These are phyloP conservation scores for Phalacrocorax aristotelis DNA, from an alignment of 2,113 vertebrate species.

Conservation along the genomic window DNA sequence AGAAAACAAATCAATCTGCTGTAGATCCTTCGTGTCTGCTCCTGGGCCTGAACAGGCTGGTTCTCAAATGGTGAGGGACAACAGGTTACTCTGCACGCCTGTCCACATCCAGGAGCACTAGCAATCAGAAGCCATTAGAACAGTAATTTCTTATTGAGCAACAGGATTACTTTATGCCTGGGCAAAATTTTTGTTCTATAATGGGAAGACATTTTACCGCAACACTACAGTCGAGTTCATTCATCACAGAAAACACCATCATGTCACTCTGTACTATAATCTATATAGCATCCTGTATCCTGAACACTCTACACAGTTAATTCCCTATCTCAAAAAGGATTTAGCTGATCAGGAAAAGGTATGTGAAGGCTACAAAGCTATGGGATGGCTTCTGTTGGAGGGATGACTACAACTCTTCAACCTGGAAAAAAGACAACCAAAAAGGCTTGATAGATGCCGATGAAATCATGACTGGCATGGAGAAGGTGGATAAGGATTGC, in stretches of 20 bases:
- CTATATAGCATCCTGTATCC: background rate
- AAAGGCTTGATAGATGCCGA: background rate
- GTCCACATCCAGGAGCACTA: slow-evolving; percentile 37
- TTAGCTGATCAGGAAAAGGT: background rate
- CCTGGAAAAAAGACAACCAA: background rate
- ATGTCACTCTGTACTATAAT: background rate
- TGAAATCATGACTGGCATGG: background rate
- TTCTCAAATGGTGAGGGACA: background rate
- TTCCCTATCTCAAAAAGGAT: background rate
- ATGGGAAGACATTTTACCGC: background rate
- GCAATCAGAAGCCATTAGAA: slow-evolving; percentile 17
- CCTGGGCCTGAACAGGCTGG: background rate
- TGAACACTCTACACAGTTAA: background rate
- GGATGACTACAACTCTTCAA: background rate
- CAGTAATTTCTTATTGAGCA: background rate
- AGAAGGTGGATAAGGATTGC: background rate
- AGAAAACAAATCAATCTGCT: background rate
- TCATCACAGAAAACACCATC: background rate
- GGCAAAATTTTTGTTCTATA: slow-evolving; percentile 24
- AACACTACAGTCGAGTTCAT: background rate
- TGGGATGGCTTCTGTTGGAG: background rate
- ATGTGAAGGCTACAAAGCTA: background rate
- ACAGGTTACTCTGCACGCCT: background rate
- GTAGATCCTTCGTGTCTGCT: background rate
- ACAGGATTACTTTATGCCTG: background rate